Conservation (phyloP, 2,888 invertebrate species). For the Melanchra persicariae region DNA sequence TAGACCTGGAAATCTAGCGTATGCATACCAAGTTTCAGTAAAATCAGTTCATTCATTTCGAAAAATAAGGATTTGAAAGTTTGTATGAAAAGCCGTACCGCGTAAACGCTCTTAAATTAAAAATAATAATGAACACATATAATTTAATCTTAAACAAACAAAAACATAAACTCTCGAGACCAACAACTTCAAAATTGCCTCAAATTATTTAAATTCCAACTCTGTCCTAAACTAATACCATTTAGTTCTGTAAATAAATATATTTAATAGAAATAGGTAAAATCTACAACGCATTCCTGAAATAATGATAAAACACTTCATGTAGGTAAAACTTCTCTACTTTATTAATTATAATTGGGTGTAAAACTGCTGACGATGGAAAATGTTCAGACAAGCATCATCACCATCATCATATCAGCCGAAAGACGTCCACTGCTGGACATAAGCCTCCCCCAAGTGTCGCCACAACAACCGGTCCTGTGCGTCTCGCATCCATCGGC, state of each 20-base stretch:
- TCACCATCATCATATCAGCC: no score
- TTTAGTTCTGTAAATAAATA: slow-evolving; percentile 28
- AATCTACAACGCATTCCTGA: slow-evolving; percentile 4
- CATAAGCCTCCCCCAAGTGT: no score
- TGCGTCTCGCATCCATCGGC: no score
- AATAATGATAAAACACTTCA: not conserved
- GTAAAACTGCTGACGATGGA: not conserved
- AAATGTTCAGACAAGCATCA: not conserved
- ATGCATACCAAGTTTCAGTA: no score
- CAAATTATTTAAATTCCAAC: slow-evolving; percentile 5
- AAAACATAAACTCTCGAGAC: not conserved
- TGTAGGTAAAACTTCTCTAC: not conserved
- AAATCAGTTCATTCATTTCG: no score
- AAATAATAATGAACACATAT: not conserved
- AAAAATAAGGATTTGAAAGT: no score
- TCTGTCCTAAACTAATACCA: slow-evolving; percentile 21
- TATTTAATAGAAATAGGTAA: not conserved
- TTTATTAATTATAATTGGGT: slow-evolving; percentile 11
- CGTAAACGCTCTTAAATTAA: no score
- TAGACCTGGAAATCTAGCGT: no score
- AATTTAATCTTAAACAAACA: slow-evolving; percentile 16
- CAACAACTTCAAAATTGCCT: not conserved
- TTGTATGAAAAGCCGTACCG: no score
- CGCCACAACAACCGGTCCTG: no score
- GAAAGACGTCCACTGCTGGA: no score